Percentiles rank a stretch among this genome's conserved stretches.
Evolutionary conservation across 2,113 vertebrate species (phyloP).

Genomic region (Anoplopoma fimbria): DNA sequence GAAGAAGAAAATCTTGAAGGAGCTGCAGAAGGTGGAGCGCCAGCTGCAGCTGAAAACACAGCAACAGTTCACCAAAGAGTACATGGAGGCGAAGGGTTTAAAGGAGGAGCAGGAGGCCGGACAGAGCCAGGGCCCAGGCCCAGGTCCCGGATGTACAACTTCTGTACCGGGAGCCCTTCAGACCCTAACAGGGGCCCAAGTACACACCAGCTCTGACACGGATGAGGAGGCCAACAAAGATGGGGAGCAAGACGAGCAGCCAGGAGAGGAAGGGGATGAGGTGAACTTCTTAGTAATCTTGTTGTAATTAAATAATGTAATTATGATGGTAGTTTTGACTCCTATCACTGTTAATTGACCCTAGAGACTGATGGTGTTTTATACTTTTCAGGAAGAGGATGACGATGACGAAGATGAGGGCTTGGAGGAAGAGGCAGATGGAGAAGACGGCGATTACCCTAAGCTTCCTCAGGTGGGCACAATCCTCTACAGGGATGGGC

Average conservation of each 20-base stretch:
- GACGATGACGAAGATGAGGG: constrained; percentile 88
- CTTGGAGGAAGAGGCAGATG: constrained; percentile 89
- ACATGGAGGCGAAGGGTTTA: constrained; percentile 98
- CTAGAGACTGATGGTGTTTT: not conserved
- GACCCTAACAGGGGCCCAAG: constrained; percentile 50
- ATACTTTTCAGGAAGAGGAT: constrained; percentile 70
- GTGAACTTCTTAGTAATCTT: constrained; percentile 19
- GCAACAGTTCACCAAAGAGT: constrained; percentile 99
- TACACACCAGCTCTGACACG: constrained; percentile 88
- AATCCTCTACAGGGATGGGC: constrained; percentile 88
- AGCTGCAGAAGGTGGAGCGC: constrained; percentile 99
- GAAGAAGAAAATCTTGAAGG: constrained; percentile 99
- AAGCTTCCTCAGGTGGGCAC: constrained; percentile 94
- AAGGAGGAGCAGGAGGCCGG: constrained; percentile 86
- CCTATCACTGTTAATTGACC: not conserved
- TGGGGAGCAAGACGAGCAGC: constrained; percentile 70
- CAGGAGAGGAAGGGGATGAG: constrained; percentile 69
- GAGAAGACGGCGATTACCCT: constrained; percentile 90
- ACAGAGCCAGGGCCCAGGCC: constrained; percentile 79
- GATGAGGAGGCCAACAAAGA: constrained; percentile 85
- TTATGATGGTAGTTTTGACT: not conserved
- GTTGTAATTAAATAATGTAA: too few relatives aligned
- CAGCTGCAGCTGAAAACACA: constrained; percentile 99
- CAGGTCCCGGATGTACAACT: constrained; percentile 74
- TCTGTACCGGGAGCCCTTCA: constrained; percentile 54